phyloP scores from a whole-genome alignment of 2,113 vertebrate species.

The Trematocara macrostoma region DNA sequence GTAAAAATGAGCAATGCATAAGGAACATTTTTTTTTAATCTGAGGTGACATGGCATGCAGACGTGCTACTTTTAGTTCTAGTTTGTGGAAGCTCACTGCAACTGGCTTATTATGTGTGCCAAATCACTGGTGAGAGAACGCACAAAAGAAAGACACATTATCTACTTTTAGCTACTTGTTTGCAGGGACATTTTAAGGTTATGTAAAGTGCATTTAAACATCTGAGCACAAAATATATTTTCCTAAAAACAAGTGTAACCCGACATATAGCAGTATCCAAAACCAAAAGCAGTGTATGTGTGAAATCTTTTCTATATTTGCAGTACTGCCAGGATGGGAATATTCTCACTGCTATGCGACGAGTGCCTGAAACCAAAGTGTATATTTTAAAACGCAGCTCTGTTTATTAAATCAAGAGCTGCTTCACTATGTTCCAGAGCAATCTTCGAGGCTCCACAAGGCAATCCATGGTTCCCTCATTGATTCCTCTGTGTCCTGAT shows the following conservation, averaged over 20 bases:
- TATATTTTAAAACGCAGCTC: not conserved
- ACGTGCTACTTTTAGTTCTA: not conserved
- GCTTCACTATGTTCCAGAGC: not conserved
- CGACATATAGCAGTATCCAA: not conserved
- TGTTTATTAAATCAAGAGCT: slow-evolving; percentile 11
- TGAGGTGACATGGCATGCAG: not conserved
- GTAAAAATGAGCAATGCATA: not conserved
- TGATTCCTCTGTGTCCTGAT: not conserved
- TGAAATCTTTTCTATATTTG: not conserved
- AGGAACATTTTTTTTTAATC: not conserved
- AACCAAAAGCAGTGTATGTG: not conserved
- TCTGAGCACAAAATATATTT: slow-evolving; percentile 3
- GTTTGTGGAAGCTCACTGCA: not conserved
- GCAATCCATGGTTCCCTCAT: not conserved
- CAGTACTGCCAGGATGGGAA: not conserved
- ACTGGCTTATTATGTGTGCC: not conserved
- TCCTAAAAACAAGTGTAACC: not conserved
- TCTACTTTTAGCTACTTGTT: not conserved
- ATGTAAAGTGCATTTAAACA: slow-evolving; percentile 6
- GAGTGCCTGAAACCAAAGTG: not conserved
- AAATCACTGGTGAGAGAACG: not conserved
- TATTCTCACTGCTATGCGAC: not conserved
- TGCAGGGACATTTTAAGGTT: not conserved
- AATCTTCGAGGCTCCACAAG: slow-evolving; percentile 5
- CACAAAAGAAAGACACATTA: not conserved